phyloP scores from a whole-genome alignment of 1,140 invertebrate genomes.

The Latrodectus geometricus region DNA sequence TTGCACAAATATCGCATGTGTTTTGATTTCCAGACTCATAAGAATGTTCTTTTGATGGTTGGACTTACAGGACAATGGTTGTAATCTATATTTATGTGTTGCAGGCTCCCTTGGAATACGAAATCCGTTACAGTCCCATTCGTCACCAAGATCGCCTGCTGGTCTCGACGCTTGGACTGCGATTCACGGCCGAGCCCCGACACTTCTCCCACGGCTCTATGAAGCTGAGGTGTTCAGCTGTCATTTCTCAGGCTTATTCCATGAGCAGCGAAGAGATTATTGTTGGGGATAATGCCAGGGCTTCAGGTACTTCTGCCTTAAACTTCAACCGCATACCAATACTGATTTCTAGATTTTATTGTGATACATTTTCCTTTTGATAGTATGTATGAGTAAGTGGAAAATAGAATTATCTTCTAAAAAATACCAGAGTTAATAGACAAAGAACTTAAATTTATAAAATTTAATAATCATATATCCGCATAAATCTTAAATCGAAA shows the following conservation, averaged over 20 bases:
- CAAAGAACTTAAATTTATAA: no score
- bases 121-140: constrained; percentile 55
- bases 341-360: no score
- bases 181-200: constrained; percentile 57
- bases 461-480: no score
- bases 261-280: constrained; percentile 65
- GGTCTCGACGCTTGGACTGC: constrained; percentile 58
- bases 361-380: no score
- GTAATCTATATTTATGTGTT: constrained; percentile 50
- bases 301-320: constrained; percentile 41
- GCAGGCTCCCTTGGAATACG: constrained; percentile 54
- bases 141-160: constrained; percentile 55
- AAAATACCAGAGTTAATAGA: no score
- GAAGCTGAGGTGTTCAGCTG: constrained; percentile 63
- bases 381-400: no score
- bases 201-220: constrained; percentile 63
- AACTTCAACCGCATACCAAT: neutral
- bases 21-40: no score
- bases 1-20: no score
- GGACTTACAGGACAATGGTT: neutral
- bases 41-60: no score
- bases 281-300: constrained; percentile 61
- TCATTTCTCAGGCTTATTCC: constrained; percentile 64
- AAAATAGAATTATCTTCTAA: no score
- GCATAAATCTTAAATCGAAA: no score